Evolutionary conservation across 2,888 invertebrate genomes (phyloP).

Genomic region (Protophormia terraenovae): DNA sequence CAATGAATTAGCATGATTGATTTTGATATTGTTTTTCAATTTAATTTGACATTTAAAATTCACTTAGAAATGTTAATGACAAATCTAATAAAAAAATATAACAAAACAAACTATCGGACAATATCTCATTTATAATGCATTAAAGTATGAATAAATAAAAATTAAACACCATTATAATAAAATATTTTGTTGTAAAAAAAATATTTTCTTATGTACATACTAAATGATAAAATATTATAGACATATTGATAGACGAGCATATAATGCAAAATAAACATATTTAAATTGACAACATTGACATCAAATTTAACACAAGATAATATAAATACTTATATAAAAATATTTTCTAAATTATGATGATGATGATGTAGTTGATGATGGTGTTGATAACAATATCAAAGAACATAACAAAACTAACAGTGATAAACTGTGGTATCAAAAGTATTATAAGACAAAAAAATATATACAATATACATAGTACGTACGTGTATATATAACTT

Average conservation of each 20-base stretch:
- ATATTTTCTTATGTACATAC: neutral
- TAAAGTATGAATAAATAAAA: neutral
- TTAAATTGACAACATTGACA: conserved; percentile 4
- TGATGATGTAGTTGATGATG: neutral
- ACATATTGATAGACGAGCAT: conserved; percentile 20
- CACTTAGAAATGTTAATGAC: neutral
- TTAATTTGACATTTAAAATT: neutral
- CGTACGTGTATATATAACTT: neutral
- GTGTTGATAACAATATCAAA: neutral
- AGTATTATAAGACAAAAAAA: neutral
- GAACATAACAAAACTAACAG: neutral
- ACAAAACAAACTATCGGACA: neutral
- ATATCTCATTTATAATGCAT: neutral
- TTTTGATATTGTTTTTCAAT: neutral
- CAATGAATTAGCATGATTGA: neutral
- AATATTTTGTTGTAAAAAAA: no score
- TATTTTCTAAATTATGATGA: conserved; percentile 16
- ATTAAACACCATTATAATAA: neutral
- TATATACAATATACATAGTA: no score
- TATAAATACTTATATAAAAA: neutral
- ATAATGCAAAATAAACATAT: neutral
- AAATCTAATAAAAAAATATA: neutral
- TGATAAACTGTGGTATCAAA: neutral
- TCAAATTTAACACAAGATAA: neutral
- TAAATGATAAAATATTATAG: neutral